Evolutionary conservation across 2,888 invertebrate genomes (phyloP).

Genomic region (Chrysina gloriosa): DNA sequence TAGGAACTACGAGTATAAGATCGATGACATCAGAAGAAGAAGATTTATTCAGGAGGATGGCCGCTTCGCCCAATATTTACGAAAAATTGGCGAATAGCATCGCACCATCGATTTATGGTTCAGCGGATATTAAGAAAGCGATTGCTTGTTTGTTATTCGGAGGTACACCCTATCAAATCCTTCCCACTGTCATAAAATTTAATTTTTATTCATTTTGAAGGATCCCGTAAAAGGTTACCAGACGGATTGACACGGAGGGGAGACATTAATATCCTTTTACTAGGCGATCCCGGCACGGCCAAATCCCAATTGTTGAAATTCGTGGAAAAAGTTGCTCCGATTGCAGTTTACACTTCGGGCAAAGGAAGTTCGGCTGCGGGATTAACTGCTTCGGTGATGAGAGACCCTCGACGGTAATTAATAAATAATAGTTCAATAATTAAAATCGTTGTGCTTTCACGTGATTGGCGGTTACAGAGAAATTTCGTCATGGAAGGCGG

Average conservation of each 20-base stretch:
- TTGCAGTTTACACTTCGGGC: constrained; percentile 98
- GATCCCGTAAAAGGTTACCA: constrained; percentile 87
- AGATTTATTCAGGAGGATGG: constrained; percentile 84
- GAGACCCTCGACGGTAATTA: constrained; percentile 91
- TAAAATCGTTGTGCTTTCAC: constrained; percentile 9
- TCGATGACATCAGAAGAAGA: constrained; percentile 78
- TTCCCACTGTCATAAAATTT: neutral
- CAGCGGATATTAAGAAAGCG: constrained; percentile 94
- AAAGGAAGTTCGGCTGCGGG: constrained; percentile 99
- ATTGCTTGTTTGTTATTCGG: constrained; percentile 96
- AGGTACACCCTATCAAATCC: constrained; percentile 67
- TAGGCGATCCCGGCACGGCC: constrained; percentile 99
- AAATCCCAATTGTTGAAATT: constrained; percentile 98
- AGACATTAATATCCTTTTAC: constrained; percentile 93
- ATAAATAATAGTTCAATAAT: constrained; percentile 16
- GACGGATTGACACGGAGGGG: constrained; percentile 96
- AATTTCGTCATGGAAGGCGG: constrained; percentile 99
- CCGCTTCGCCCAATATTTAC: constrained; percentile 87
- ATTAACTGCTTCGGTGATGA: constrained; percentile 95
- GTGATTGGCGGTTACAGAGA: constrained; percentile 69
- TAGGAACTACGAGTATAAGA: constrained; percentile 73
- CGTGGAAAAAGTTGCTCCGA: constrained; percentile 93
- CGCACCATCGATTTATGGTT: constrained; percentile 97
- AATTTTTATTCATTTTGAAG: constrained; percentile 59
- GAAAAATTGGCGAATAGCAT: constrained; percentile 90